A percentile compares a stretch with the other conserved stretches of the same genome.
Evolutionary conservation across 1,140 invertebrate species (phyloP).

Genomic region (Steinernema feltiae): DNA sequence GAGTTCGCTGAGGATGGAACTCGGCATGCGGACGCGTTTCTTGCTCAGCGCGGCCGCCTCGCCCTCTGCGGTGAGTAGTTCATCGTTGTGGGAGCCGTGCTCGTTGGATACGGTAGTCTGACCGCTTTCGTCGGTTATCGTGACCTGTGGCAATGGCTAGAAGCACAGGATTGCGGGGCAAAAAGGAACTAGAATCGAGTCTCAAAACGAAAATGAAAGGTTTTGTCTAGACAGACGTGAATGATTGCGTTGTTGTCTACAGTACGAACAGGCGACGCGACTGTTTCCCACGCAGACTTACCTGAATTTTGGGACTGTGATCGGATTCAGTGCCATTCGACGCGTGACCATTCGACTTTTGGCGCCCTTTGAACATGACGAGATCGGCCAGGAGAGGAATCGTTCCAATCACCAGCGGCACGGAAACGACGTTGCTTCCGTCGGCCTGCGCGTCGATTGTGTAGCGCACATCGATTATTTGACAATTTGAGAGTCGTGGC

Average conservation of each 20-base stretch:
- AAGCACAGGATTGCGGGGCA: background rate
- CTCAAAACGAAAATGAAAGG: background rate
- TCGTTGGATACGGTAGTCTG: conserved; percentile 16
- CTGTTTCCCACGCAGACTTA: no score
- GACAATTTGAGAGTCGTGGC: conserved; percentile 48
- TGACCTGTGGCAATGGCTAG: conserved; percentile 35
- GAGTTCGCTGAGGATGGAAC: conserved; percentile 52
- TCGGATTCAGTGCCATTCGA: conserved; percentile 4
- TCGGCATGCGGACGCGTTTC: conserved; percentile 55
- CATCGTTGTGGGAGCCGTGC: conserved; percentile 32
- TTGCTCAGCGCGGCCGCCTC: conserved; percentile 38
- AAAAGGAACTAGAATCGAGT: background rate
- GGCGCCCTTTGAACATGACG: conserved; percentile 29
- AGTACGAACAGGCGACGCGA: no score
- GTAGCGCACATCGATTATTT: conserved; percentile 51
- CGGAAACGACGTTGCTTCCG: conserved; percentile 32
- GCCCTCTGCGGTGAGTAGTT: conserved; percentile 37
- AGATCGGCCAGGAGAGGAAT: conserved; percentile 52
- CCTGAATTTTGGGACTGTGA: conserved; percentile 8
- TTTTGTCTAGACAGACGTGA: no score
- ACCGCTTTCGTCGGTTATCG: conserved; percentile 51
- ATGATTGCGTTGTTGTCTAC: no score
- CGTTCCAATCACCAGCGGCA: conserved; percentile 52
- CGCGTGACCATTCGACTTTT: conserved; percentile 5
- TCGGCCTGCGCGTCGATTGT: conserved; percentile 45